Conservation (phyloP, 1,140 invertebrate genomes). For the Argopecten irradians region DNA sequence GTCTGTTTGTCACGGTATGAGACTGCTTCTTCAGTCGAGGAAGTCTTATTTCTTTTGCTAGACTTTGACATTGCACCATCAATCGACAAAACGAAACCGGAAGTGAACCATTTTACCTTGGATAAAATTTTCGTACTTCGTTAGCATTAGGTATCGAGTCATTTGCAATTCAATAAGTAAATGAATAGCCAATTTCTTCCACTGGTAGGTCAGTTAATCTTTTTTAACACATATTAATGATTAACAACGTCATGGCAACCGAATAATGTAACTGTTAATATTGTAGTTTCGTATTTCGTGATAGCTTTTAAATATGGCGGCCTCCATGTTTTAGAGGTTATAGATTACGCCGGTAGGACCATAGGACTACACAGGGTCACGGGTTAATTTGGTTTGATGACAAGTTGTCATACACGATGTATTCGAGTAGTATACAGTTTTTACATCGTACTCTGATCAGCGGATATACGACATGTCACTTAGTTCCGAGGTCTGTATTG, state of each 20-base stretch:
- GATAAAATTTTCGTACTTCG: neutral
- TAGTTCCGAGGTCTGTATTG: neutral
- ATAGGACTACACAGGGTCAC: neutral
- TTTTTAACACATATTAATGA: no score
- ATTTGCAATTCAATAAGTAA: neutral
- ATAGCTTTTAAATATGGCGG: conserved; percentile 46
- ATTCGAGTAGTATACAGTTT: neutral
- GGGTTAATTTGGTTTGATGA: neutral
- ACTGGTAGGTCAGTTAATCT: no score
- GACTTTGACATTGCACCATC: neutral
- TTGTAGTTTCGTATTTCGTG: neutral
- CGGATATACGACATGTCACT: neutral
- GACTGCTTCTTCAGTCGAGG: neutral
- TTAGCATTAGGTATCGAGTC: neutral
- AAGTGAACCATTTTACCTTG: conserved; percentile 1
- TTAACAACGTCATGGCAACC: no score
- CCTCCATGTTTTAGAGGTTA: conserved; percentile 33
- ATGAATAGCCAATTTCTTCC: no score
- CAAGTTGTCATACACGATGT: neutral
- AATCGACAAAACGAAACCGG: conserved; percentile 32
- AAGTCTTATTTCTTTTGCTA: neutral
- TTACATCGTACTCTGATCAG: neutral
- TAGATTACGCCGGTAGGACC: neutral
- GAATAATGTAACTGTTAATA: no score
- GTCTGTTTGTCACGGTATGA: conserved; percentile 35